A percentile compares a stretch with the other conserved stretches of the same genome.
phyloP scores from a whole-genome alignment of 2,888 invertebrate species.

The Dryocosmus kuriphilus region DNA sequence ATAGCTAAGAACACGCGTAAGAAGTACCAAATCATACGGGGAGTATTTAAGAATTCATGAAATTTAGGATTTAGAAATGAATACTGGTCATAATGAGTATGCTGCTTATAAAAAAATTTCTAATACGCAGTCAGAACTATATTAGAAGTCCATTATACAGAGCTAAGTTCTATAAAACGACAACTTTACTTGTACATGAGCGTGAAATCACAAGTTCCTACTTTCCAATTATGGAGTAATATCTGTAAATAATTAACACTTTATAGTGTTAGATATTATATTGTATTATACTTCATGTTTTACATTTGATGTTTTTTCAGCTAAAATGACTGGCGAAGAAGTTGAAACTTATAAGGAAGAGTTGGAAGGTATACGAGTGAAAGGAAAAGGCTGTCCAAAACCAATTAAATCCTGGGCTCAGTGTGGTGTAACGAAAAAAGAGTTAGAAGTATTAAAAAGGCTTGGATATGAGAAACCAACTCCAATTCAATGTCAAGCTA shows the following conservation, averaged over 20 bases:
- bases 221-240: too few species aligned
- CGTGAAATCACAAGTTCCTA: too few species aligned
- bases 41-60: too few species aligned
- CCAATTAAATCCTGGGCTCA: slow-evolving; percentile 98
- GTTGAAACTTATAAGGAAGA: slow-evolving; percentile 92
- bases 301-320: slow-evolving; percentile 61
- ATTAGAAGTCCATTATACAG: too few species aligned
- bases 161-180: too few species aligned
- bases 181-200: too few species aligned
- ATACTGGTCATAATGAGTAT: too few species aligned
- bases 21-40: too few species aligned
- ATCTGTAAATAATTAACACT: not conserved
- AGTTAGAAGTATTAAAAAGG: slow-evolving; percentile 94
- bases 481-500: slow-evolving; percentile 98
- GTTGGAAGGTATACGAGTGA: slow-evolving; percentile 96
- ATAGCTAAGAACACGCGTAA: too few species aligned
- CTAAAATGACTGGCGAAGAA: slow-evolving; percentile 92
- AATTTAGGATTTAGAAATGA: too few species aligned
- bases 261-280: not conserved
- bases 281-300: not conserved
- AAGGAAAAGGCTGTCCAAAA: slow-evolving; percentile 98
- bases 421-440: slow-evolving; percentile 97
- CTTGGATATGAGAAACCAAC: slow-evolving; percentile 97
- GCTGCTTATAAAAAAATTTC: too few species aligned
- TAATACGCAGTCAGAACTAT: too few species aligned